Conservation (phyloP, 2,797 vertebrate species). For the Peromyscus attwateri region DNA sequence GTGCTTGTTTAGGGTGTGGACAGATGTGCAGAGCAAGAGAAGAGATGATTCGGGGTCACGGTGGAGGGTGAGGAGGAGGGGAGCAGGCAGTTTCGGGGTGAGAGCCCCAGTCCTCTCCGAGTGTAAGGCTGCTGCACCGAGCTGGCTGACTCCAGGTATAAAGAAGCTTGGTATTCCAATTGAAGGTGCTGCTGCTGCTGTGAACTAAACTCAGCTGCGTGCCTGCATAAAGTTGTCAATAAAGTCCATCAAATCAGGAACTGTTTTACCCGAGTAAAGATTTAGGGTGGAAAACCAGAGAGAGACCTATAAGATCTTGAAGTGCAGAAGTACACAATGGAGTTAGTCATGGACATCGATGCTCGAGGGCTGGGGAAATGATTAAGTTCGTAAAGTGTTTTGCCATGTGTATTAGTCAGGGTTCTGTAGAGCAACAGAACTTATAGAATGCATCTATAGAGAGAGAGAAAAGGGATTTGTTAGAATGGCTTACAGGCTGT, state of each 20-base stretch:
- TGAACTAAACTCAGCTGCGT: neutral
- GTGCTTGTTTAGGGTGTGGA: constrained; percentile 21
- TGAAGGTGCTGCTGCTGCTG: neutral
- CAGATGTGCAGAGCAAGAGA: neutral
- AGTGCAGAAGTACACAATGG: neutral
- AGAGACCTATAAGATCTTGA: neutral
- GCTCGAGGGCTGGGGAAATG: neutral
- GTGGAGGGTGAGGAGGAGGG: fast-evolving
- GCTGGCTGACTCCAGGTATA: neutral
- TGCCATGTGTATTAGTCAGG: neutral
- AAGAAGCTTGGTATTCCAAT: neutral
- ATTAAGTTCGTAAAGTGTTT: neutral
- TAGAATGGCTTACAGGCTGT: neutral
- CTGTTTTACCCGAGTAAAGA: neutral
- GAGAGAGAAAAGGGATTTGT: neutral
- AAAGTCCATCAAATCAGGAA: neutral
- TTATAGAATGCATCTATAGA: neutral
- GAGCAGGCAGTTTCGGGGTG: too few species aligned
- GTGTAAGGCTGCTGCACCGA: neutral
- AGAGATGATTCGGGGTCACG: neutral
- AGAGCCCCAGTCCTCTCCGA: neutral
- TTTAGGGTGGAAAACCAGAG: neutral
- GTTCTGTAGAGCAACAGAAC: neutral
- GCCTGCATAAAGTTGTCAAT: neutral
- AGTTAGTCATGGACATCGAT: neutral